phyloP scores from a whole-genome alignment of 2,888 invertebrate genomes.

The Eristalis tenax region DNA sequence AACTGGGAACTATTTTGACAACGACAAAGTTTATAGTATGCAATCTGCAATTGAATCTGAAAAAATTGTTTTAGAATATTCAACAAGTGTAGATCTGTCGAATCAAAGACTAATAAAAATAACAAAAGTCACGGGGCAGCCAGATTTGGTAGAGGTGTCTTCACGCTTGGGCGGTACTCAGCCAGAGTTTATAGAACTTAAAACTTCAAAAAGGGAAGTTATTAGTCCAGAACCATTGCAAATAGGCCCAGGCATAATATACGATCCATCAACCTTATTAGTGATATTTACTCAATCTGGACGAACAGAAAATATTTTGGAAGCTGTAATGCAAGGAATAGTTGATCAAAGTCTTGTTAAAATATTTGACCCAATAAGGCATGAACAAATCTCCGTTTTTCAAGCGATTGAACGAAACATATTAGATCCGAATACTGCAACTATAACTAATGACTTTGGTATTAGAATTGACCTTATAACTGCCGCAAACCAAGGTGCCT shows the following conservation, averaged over 20 bases:
- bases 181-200: conserved; percentile 82
- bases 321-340: conserved; percentile 89
- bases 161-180: conserved; percentile 82
- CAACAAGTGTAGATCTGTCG: conserved; percentile 81
- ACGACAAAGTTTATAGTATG: conserved; percentile 84
- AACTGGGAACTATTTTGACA: conserved; percentile 87
- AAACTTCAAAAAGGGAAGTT: conserved; percentile 80
- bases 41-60: conserved; percentile 87
- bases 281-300: conserved; percentile 88
- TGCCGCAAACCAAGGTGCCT: conserved; percentile 89
- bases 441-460: conserved; percentile 86
- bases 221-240: conserved; percentile 86
- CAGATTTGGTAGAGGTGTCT: conserved; percentile 88
- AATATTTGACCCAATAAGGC: conserved; percentile 87
- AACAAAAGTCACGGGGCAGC: conserved; percentile 87
- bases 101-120: conserved; percentile 87
- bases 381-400: conserved; percentile 85
- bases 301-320: conserved; percentile 87
- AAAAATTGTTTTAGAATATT: conserved; percentile 85
- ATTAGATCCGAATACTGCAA: conserved; percentile 87
- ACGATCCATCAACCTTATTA: conserved; percentile 89
- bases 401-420: conserved; percentile 90
- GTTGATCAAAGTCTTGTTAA: conserved; percentile 86
- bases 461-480: conserved; percentile 87
- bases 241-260: conserved; percentile 88